Base-by-base conservation (phyloP, 2,888 invertebrate genomes). In the Globia sparganii region DNA sequence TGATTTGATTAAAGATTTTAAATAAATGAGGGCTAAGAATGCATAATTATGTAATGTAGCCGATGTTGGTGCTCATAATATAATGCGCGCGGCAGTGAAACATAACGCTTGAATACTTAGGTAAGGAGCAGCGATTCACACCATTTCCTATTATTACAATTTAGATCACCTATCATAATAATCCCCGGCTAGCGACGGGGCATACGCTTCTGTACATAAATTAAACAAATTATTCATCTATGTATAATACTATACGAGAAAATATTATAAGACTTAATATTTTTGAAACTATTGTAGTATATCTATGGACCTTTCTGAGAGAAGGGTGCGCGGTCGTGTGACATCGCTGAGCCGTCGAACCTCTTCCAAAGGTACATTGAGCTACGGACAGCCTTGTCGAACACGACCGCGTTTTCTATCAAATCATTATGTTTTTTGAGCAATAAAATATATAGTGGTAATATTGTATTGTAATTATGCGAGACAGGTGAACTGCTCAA, bases 401-500 rank as follows among this genome's bases (percentile, higher is more conserved):
- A 1, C n/a, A 49, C 65, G 67, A 76, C 64, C 83, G 75, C 58
- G 87, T 58, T 68, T 71, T 75, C 78, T 87, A 86, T 86, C 86
- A 84, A 83, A 82, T 84, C 87, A 86, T 90, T 89, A 86, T 87
- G 90, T 90, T 91, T 92, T 91, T 91, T 89, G 90, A 94, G 93
- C 92, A 93, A 88, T 88, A 88, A 93, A 94, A 91, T 84, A 87
- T 87, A 88, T 90, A 88, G 91, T 92, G 90, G 90, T 91, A 69
- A 56, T 86, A 90, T 88, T 91, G 85, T 91, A 89, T 91, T 89
- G 82, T 91, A 90, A 86, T 86, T 88, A 88, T 86, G 85, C 88
- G 89, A 92, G 94, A 92, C 94, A 94, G 93, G 90, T 91, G 88
- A 91, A 91, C 94, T 94, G 95, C 95, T 94, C 95, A 94, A 92